Base-by-base conservation (phyloP, 2,888 invertebrate genomes). In the Nesidiocoris tenuis region DNA sequence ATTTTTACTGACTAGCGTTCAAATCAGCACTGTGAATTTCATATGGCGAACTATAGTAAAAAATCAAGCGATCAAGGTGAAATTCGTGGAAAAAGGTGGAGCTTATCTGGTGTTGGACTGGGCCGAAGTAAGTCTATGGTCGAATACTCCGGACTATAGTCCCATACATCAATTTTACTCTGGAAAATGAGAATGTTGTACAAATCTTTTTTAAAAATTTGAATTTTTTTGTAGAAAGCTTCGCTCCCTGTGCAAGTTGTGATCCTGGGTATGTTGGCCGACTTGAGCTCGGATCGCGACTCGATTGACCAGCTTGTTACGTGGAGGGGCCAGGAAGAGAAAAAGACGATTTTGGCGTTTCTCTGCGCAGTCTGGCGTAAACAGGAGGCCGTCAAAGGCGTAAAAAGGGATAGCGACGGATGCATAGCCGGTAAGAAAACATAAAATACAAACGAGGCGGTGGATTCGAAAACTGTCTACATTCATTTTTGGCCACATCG, bases 331-430 rank as follows among this genome's bases (percentile, higher is more conserved):
- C 57, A 63, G 7, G 61, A 17, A 0, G 61, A 66, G 55, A 57
- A 21, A n/a, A 61, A 75, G 39, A 75, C 55, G 18, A 61, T 76
- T 18, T 17, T 76, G n/a, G 55, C 67, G 9, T 16, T 78, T 2
- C 25, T 78, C 9, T 72, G 77, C 57, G 18, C 23, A 3, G 18
- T 78, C 12, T 78, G 77, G 77, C 71, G 78, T 18, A 75, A 75
- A 67, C 78, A 78, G 21, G 78, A 78, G 68, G 54, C 61, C 1
- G 23, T 71, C 3, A 78, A 78, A 72, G 70, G 65, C 9, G 78
- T 78, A 2, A 25, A 25, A 12, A 71, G 78, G 19, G 68, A 78
- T 19, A 16, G 17, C 16, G 25, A 75, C 3, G 77, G 74, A 22
- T 77, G 78, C 25, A 77, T 78, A 5, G 21, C 17, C 54, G 78